Evolutionary conservation across 2,113 vertebrate genomes (phyloP), one percentile per base, ranked within the genome.

Genomic region (Lagopus muta): DNA sequence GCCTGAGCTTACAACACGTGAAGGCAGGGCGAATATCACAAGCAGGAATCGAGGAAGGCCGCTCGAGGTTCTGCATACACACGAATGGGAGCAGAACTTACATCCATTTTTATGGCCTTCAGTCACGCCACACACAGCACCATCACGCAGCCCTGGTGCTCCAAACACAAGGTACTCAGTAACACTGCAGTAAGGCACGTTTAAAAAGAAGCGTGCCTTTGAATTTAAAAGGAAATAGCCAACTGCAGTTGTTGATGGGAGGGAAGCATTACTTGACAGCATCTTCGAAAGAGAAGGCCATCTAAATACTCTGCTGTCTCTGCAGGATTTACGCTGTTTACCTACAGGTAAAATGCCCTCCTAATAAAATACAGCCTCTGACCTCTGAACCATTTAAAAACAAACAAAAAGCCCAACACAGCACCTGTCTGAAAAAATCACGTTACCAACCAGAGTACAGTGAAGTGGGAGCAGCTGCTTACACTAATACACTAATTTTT

Each of bases 381-480:
- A 86, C 86, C 48, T 92, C 87, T 86, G 82, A 95, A 86, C 66
- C 61, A 32, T 95, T 82, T 65, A 32, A 62, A 77, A 84, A 81
- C 30, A 70, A 32, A 32, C 28, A 67, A 77, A 85, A 57, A 32
- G 30, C 30, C 28, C 18, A 40, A 67, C 48, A 54, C 10, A 83
- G 57, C 13, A 43, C 11, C 32, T 93, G 43, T 82, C 72, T 65
- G 61, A 96, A 96, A 72, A 92, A 91, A 70, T 45, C 75, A 78
- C 60, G 47, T 81, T 77, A 84, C 6, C 27, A 57, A 66, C 27
- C 84, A 89, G 48, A 84, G 69, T 21, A 36, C 21, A 67, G 78
- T 42, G 70, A 65, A 90, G 77, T 70, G 38, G 93, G 94, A 96
- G 81, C 92, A 94, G 91, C 79, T 77, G 54, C 1, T 86, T 87